Evolutionary conservation across 2,113 vertebrate species (phyloP), one percentile per base, ranked within the genome.

Genomic region (Ammospiza caudacuta): DNA sequence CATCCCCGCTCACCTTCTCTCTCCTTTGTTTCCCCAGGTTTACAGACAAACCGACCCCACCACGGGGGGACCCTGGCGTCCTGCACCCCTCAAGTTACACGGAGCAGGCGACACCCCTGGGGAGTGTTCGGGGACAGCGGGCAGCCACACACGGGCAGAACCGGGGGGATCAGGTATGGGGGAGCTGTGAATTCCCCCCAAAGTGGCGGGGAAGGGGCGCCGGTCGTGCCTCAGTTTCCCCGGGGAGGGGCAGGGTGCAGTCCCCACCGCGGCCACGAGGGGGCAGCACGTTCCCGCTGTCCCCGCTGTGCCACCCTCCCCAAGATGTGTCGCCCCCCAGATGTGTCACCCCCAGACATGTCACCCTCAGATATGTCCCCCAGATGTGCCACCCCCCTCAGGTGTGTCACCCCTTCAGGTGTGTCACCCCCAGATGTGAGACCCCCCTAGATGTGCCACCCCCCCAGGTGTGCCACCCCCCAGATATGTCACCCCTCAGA

Each of bases 61-160:
- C 3, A 0, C 0, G 1, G 47, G n/a, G 54, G 11, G 29, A 21
- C n/a, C 41, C 18, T 6, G 6, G 7, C 3, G 6, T 11, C 25
- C 67, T 5, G 57, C 29, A 3, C 2, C 23, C 37, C 46, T 20
- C 15, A 2, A 11, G 1, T 28, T 0, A 1, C 61, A 1, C 0
- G 8, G 62, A 25, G 44, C 57, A 11, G 77, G 55, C 0, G 55
- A 11, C 44, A 2, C 41, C 15, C 6, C 19, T 9, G 12, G 51
- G 49, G 62, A 20, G 23, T 3, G 25, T 3, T 28, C 8, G 9
- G 68, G 35, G 29, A 8, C 25, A 18, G 0, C 20, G 4, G 4
- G 44, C 23, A 35, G 25, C 2, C 22, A 15, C 19, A 15, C 22
- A 14, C 1, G 39, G 62, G 37, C 19, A 43, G 27, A 33, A 5